Conservation (phyloP, 1,140 invertebrate genomes). For the Rhagoletis zephyria region DNA sequence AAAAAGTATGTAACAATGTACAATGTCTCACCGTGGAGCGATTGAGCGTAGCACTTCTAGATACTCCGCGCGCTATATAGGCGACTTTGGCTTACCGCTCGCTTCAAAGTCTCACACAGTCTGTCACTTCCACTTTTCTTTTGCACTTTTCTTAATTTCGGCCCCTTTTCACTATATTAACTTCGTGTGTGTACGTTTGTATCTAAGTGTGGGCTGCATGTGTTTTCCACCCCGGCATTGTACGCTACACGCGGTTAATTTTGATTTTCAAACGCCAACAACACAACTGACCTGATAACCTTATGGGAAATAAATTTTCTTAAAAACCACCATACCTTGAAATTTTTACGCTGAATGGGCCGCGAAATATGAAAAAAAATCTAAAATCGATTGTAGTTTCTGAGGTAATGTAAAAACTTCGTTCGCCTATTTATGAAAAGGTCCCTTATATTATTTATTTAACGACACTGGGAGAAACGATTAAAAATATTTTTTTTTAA, state of each 20-base stretch:
- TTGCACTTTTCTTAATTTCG: constrained; percentile 47
- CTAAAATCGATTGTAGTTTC: no score
- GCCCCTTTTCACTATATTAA: neutral
- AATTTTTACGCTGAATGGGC: no score
- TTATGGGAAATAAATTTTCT: neutral
- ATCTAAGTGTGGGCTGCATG: neutral
- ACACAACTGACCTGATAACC: neutral
- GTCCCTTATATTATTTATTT: no score
- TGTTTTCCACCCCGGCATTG: constrained; percentile 35
- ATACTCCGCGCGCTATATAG: neutral
- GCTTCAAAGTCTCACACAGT: constrained; percentile 7
- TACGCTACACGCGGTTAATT: constrained; percentile 17
- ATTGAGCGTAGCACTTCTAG: constrained; percentile 17
- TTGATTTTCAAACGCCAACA: neutral
- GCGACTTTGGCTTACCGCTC: constrained; percentile 19
- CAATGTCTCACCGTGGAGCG: constrained; percentile 24
- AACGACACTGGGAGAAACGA: no score
- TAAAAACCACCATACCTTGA: no score
- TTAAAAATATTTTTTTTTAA: no score
- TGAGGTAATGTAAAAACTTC: no score
- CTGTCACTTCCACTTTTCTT: constrained; percentile 41
- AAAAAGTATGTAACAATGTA: constrained; percentile 36
- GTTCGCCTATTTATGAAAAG: no score
- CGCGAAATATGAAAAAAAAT: no score
- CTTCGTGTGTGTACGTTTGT: neutral